phyloP scores from a whole-genome alignment of 2,113 vertebrate genomes.

The Propithecus coquereli region DNA sequence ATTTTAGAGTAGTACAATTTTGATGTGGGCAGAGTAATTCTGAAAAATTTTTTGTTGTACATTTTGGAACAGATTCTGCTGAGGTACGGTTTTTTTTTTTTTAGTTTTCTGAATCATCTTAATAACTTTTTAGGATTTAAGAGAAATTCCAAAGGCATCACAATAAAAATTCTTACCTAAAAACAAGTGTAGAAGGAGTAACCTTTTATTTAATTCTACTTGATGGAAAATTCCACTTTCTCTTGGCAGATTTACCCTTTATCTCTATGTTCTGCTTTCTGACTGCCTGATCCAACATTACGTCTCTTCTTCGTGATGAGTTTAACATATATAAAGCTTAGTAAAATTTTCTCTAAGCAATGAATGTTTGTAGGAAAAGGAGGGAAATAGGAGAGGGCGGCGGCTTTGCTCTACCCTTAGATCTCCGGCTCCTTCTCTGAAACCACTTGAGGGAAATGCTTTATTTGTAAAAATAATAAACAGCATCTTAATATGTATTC shows the following conservation, averaged over 20 bases:
- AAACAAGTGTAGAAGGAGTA: background rate
- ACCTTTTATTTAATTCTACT: background rate
- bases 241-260: background rate
- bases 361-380: background rate
- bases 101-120: conserved; percentile 33
- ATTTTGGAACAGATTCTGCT: conserved; percentile 2
- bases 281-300: background rate
- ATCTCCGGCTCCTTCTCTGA: background rate
- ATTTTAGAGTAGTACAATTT: conserved; percentile 30
- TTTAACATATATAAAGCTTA: background rate
- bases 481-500: background rate
- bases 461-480: background rate
- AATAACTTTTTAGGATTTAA: background rate
- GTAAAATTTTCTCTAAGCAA: background rate
- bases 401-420: background rate
- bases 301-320: background rate
- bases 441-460: background rate
- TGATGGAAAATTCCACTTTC: background rate
- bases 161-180: background rate
- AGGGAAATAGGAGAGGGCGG: too few relatives aligned
- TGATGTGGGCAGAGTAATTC: background rate
- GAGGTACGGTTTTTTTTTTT: background rate
- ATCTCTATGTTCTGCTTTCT: background rate
- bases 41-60: background rate
- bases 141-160: background rate